Evolutionary conservation across 2,113 vertebrate species (phyloP), one percentile per base, ranked within the genome.

Genomic region (Lota lota): DNA sequence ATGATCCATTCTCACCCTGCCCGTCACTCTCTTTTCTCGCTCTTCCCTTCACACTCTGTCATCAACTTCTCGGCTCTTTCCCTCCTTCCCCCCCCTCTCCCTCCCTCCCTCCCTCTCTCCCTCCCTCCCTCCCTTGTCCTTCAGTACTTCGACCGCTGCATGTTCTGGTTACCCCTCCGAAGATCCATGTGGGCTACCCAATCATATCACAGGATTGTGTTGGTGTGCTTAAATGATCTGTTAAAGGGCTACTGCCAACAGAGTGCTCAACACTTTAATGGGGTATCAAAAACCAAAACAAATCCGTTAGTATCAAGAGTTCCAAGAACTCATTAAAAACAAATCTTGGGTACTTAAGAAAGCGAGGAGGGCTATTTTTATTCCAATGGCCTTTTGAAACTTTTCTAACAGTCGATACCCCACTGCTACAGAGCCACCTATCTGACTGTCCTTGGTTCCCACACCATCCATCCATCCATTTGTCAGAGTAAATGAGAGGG

Each of bases 141-240:
- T 63, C 21, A 20, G 58, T 72, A 69, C 70, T 74, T 75, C 65
- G 69, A 64, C 53, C 56, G 51, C 17, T 79, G 84, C 53, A 72
- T 65, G 56, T 72, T 63, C 59, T 56, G 63, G 54, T 53, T 74
- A 19, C 24, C n/a, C 19, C 56, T 72, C 22, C 7, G 16, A 10
- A 16, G 16, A 11, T 59, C 18, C 73, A 78, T 73, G 73, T 63
- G 20, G 28, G 21, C 15, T 51, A 64, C 54, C 67, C 71, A 71
- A 20, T 40, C 75, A 64, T 78, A 84, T 80, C 67, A 75, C 40
- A 70, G 56, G 54, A 57, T 56, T 62, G 18, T 17, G n/a, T 70
- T 68, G 61, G 66, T 61, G 60, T 66, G 54, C 61, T 68, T 47
- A 70, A 61, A 64, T 64, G 58, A 22, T 64, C 56, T 67, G 66